Conservation (phyloP, 2,888 invertebrate genomes). For the Campoplex nolae region DNA sequence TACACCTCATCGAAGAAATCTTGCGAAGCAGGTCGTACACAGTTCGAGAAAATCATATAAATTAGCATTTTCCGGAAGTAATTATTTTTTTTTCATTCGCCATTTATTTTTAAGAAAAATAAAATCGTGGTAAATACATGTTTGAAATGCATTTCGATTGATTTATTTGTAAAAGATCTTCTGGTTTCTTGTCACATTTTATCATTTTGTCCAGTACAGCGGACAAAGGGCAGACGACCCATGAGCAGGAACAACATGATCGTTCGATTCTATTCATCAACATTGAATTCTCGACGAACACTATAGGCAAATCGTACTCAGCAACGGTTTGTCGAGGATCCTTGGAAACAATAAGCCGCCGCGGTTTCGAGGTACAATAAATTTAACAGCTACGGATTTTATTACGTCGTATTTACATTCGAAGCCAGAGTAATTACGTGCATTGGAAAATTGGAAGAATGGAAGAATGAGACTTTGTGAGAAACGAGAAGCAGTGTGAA, state of each 20-base stretch:
- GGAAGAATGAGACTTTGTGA: not conserved
- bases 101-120: not conserved
- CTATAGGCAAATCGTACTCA: not conserved
- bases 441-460: not conserved
- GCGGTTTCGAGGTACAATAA: not conserved
- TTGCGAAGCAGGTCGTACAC: constrained; percentile 45
- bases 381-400: not conserved
- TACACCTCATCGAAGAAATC: constrained; percentile 19
- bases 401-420: not conserved
- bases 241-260: too few species aligned
- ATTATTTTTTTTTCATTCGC: not conserved
- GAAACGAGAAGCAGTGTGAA: not conserved
- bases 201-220: too few species aligned
- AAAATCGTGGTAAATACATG: not conserved
- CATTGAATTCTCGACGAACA: not conserved
- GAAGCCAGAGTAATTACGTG: not conserved
- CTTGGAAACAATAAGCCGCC: not conserved
- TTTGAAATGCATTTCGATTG: not conserved
- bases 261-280: not conserved
- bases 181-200: too few species aligned
- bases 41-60: not conserved
- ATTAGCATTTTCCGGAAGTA: not conserved
- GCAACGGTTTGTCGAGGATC: not conserved
- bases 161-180: not conserved
- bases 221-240: too few species aligned